Evolutionary conservation across 2,113 vertebrate genomes (phyloP).

Genomic region (Oxyruncus cristatus): DNA sequence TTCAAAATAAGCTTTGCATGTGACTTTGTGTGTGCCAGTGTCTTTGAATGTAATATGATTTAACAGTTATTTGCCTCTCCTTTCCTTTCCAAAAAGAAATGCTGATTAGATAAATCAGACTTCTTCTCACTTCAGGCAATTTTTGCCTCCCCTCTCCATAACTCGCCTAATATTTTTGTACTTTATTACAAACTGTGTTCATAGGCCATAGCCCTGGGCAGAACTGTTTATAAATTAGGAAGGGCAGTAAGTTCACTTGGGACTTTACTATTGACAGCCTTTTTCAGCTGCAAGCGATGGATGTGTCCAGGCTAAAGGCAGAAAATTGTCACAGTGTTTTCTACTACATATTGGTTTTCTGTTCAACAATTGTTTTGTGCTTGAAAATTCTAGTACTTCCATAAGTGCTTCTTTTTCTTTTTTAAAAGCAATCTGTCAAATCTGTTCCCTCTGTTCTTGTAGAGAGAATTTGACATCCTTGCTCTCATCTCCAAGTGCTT

Average conservation of each 20-base stretch:
- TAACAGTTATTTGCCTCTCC: neutral
- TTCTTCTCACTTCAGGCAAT: neutral
- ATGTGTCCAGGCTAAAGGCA: neutral
- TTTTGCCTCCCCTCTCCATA: neutral
- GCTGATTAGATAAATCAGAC: neutral
- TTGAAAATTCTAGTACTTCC: conserved; percentile 22
- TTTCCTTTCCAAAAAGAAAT: neutral
- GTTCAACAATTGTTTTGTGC: neutral
- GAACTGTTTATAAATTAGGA: neutral
- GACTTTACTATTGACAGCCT: neutral
- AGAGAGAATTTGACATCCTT: conserved; percentile 24
- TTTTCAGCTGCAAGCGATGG: neutral
- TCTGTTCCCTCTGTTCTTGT: conserved; percentile 25
- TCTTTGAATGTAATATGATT: neutral
- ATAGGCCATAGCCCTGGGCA: neutral
- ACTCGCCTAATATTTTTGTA: neutral
- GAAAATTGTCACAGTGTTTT: neutral
- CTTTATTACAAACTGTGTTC: neutral
- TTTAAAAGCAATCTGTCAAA: conserved; percentile 39
- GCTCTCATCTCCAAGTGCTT: conserved; percentile 13
- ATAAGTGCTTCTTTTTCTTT: neutral
- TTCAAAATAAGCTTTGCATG: conserved; percentile 28
- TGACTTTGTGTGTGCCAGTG: neutral
- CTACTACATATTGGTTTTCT: neutral
- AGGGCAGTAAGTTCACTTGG: neutral